Evolutionary conservation across 2,797 vertebrate genomes (phyloP).

Genomic region (Zenarchopterus dispar): DNA sequence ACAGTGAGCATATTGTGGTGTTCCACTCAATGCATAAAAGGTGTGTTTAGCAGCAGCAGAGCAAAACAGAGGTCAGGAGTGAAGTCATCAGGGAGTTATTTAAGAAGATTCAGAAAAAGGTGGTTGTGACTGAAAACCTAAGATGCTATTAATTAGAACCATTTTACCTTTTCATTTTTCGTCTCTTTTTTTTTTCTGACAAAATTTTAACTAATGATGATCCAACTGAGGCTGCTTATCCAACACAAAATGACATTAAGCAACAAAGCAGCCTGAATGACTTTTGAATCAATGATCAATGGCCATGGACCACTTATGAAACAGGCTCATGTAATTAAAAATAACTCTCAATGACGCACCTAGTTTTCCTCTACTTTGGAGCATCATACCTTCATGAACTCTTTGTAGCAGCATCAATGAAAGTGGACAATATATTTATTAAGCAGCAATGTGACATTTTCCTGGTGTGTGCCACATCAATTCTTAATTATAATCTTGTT

Average conservation of each 20-base stretch:
- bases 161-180: constrained; percentile 1
- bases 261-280: constrained; percentile 3
- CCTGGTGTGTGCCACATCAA: no score
- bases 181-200: constrained; percentile 11
- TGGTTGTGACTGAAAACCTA: constrained; percentile 2
- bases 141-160: constrained; percentile 22
- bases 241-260: constrained; percentile 10
- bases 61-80: constrained; percentile 16
- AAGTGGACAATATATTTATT: neutral
- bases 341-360: constrained; percentile 13
- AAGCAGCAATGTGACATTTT: no score
- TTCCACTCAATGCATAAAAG: neutral
- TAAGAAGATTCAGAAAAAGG: no score
- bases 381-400: neutral
- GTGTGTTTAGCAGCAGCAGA: constrained; percentile 13
- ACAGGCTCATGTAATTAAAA: constrained; percentile 18
- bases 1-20: neutral
- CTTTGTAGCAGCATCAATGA: neutral
- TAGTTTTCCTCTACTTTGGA: constrained; percentile 2
- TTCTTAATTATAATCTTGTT: no score
- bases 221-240: constrained; percentile 15
- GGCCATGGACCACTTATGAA: constrained; percentile 6
- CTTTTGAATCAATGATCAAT: constrained; percentile 21
- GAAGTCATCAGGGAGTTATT: no score
- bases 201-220: neutral